phyloP scores from a whole-genome alignment of 2,888 invertebrate genomes.

The Catocala nupta region DNA sequence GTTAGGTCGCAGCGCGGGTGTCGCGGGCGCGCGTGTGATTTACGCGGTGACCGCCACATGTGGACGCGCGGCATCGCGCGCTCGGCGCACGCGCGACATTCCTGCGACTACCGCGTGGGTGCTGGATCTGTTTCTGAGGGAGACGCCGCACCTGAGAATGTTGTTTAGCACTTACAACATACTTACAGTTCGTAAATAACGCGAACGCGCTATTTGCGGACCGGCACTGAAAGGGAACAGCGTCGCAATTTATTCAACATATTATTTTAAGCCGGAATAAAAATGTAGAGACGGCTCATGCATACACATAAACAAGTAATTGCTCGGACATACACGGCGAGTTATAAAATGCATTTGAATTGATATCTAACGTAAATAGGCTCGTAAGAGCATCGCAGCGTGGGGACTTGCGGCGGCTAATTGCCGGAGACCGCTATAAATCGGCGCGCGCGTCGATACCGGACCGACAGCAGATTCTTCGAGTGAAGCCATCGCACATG shows the following conservation, averaged over 20 bases:
- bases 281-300: no score
- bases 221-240: conserved; percentile 3
- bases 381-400: not conserved
- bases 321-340: no score
- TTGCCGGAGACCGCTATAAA: conserved; percentile 52
- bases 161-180: conserved; percentile 18
- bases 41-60: conserved; percentile 11
- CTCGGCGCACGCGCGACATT: conserved; percentile 8
- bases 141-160: conserved; percentile 21
- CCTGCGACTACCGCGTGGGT: conserved; percentile 14
- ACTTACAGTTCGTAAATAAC: conserved; percentile 19
- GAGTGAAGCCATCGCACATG: conserved; percentile 31
- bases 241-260: not conserved
- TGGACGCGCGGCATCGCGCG: not conserved
- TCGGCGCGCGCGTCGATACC: conserved; percentile 42
- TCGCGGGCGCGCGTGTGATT: conserved; percentile 9
- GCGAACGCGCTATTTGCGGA: conserved; percentile 6
- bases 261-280: not conserved
- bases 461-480: conserved; percentile 17
- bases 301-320: no score
- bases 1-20: conserved; percentile 6
- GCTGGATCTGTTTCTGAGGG: conserved; percentile 6
- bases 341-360: not conserved
- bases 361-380: conserved; percentile 5
- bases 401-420: conserved; percentile 31